phyloP scores from a whole-genome alignment of 2,888 invertebrate genomes.

The Siphlonurus alternatus region DNA sequence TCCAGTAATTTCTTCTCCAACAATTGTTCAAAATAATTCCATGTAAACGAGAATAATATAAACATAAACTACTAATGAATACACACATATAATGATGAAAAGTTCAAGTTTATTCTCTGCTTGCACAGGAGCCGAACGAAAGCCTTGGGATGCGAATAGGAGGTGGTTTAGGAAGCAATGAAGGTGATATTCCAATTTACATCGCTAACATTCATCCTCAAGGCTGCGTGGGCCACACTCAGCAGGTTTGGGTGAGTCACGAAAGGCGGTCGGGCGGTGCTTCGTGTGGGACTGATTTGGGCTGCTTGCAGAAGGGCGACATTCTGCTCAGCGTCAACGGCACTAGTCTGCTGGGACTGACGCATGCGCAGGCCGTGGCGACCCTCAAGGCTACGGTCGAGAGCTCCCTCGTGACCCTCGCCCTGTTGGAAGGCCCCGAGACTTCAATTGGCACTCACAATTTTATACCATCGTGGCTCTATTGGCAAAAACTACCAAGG shows the following conservation, averaged over 20 bases:
- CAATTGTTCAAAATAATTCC: background rate
- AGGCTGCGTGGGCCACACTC: slow-evolving; percentile 26
- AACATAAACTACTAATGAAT: background rate
- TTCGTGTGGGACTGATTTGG: background rate
- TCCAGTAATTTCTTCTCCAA: too few species aligned
- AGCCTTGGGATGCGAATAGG: slow-evolving; percentile 30
- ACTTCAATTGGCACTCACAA: slow-evolving; percentile 23
- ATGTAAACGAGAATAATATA: background rate
- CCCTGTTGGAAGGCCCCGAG: slow-evolving; percentile 28
- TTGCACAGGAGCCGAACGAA: slow-evolving; percentile 23
- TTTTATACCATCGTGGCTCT: slow-evolving; percentile 31
- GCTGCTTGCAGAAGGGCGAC: slow-evolving; percentile 27
- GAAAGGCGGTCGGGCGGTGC: background rate
- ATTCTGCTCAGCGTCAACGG: slow-evolving; percentile 28
- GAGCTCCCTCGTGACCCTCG: slow-evolving; percentile 23
- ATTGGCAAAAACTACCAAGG: slow-evolving; percentile 30
- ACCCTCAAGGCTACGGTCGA: slow-evolving; percentile 25
- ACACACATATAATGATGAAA: background rate
- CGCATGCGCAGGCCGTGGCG: slow-evolving; percentile 28
- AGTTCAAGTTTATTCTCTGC: background rate
- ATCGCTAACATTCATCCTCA: slow-evolving; percentile 29
- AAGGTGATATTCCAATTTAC: slow-evolving; percentile 31
- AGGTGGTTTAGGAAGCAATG: slow-evolving; percentile 26
- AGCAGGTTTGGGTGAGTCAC: slow-evolving; percentile 24
- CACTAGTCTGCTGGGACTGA: slow-evolving; percentile 25